Evolutionary conservation across 2,797 vertebrate genomes (phyloP).

Genomic region (Lutjanus argentimaculatus): DNA sequence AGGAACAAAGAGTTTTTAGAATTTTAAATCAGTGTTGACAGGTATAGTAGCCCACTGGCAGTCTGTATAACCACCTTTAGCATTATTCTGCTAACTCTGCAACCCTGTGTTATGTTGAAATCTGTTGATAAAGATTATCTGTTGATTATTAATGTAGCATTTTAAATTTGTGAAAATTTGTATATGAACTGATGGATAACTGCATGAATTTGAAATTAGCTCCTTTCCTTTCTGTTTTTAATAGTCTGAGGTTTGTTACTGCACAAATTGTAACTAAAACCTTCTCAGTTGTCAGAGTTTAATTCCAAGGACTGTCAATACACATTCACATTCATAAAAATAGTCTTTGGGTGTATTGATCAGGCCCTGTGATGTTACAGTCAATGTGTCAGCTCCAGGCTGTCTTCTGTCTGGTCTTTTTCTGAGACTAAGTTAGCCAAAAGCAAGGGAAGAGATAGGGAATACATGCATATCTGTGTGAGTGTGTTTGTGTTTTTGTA

Average conservation of each 20-base stretch:
- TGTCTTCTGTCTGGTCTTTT: background rate
- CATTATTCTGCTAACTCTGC: background rate
- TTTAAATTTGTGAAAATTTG: background rate
- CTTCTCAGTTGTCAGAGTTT: background rate
- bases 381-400: conserved; percentile 14
- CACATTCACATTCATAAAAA: conserved; percentile 25
- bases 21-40: background rate
- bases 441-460: background rate
- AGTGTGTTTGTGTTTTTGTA: conserved; percentile 52
- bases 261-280: conserved; percentile 3
- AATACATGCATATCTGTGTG: background rate
- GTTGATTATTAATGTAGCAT: background rate
- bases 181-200: background rate
- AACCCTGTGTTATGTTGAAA: background rate
- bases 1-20: background rate
- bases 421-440: background rate
- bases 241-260: background rate
- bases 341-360: conserved; percentile 4
- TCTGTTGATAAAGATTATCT: background rate
- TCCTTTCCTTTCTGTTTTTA: background rate
- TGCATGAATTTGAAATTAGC: background rate
- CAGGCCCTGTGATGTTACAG: background rate
- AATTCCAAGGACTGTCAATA: conserved; percentile 17
- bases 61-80: background rate
- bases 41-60: background rate